phyloP scores from a whole-genome alignment of 2,888 invertebrate species.

The Chloroclystis v-ata region DNA sequence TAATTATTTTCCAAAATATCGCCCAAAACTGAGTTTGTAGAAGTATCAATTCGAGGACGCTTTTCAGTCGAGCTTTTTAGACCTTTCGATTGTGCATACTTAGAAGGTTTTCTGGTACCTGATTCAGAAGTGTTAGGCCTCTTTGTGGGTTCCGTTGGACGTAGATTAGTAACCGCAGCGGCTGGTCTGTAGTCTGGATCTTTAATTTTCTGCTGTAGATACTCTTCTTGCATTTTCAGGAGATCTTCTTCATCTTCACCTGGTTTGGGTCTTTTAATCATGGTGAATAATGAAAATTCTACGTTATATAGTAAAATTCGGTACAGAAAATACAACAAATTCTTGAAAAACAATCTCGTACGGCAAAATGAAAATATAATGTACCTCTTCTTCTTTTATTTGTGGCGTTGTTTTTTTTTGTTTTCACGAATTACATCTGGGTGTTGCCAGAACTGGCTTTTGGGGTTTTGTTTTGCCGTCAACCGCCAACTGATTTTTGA shows the following conservation, averaged over 20 bases:
- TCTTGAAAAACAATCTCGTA: too few relatives aligned
- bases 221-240: constrained; percentile 85
- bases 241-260: constrained; percentile 86
- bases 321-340: too few relatives aligned
- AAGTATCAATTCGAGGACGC: constrained; percentile 48
- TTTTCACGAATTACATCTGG: too few relatives aligned
- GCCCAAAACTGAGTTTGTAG: constrained; percentile 39
- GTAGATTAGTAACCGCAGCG: constrained; percentile 77
- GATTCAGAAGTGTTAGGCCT: constrained; percentile 31
- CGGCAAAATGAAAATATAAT: too few relatives aligned
- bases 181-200: constrained; percentile 79
- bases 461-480: too few relatives aligned
- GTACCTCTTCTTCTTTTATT: too few relatives aligned
- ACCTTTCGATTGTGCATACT: constrained; percentile 63
- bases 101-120: constrained; percentile 53
- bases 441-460: too few relatives aligned
- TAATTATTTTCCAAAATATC: constrained; percentile 58
- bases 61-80: constrained; percentile 58
- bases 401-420: too few relatives aligned
- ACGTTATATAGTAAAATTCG: neutral
- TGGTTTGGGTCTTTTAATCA: constrained; percentile 82
- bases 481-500: too few relatives aligned
- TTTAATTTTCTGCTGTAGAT: constrained; percentile 74
- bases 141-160: constrained; percentile 45
- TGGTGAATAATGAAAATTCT: constrained; percentile 35